phyloP scores from a whole-genome alignment of 2,888 invertebrate genomes.

The Lithophane leautieri region DNA sequence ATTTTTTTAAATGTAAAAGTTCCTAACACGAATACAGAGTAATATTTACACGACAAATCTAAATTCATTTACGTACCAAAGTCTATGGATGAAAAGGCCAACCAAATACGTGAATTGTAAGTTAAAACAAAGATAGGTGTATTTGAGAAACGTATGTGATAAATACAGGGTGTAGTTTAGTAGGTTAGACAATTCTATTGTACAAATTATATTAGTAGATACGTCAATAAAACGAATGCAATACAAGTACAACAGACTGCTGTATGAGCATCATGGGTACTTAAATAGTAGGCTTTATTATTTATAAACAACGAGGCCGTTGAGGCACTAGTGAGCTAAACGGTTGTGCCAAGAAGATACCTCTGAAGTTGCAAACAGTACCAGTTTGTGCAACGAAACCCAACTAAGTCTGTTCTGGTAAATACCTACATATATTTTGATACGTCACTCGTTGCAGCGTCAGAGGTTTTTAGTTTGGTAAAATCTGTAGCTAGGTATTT shows the following conservation, averaged over 20 bases:
- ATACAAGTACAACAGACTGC: not conserved
- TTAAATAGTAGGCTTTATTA: not conserved
- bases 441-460: not conserved
- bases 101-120: constrained; percentile 12
- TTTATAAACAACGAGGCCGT: not conserved
- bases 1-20: not conserved
- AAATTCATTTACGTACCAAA: constrained; percentile 1
- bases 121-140: constrained; percentile 16
- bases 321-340: not conserved
- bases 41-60: constrained; percentile 6
- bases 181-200: constrained; percentile 24
- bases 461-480: not conserved
- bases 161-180: constrained; percentile 59
- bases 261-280: not conserved
- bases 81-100: not conserved
- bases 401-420: not conserved
- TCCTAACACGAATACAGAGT: not conserved
- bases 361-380: not conserved
- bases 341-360: too few relatives aligned
- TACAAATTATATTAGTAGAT: constrained; percentile 8
- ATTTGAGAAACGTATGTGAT: constrained; percentile 49
- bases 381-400: not conserved
- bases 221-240: not conserved
- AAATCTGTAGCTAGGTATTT: not conserved
- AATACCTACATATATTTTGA: not conserved